Percentiles rank a stretch among this genome's conserved stretches.
Conservation (phyloP, 2,113 vertebrate species). For the Syngnathoides biaculeatus region DNA sequence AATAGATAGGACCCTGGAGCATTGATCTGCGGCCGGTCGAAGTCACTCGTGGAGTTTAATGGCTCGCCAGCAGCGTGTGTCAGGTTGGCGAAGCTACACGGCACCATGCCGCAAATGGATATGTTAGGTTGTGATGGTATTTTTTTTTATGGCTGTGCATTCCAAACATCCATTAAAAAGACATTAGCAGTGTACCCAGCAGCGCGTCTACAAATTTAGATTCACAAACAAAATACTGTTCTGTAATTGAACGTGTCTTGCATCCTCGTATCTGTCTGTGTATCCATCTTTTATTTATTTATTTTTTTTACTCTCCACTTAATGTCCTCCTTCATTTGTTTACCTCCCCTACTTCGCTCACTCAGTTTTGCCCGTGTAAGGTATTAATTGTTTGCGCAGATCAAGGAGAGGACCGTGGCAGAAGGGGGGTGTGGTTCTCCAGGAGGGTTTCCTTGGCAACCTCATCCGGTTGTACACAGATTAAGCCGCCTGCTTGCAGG, state of each 20-base stretch:
- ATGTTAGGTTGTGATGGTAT: conserved; percentile 35
- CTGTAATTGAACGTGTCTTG: conserved; percentile 48
- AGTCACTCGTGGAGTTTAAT: conserved; percentile 51
- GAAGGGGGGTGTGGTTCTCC: conserved; percentile 52
- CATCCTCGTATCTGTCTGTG: conserved; percentile 47
- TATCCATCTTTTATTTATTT: not conserved
- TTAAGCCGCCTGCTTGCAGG: conserved; percentile 54
- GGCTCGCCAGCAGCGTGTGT: conserved; percentile 36
- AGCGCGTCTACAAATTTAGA: conserved; percentile 36
- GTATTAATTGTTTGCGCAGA: conserved; percentile 74
- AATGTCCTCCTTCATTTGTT: not conserved
- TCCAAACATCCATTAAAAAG: conserved; percentile 62
- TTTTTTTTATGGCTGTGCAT: conserved; percentile 53
- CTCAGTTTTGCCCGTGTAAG: conserved; percentile 39
- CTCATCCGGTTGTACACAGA: conserved; percentile 74
- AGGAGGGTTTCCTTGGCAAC: conserved; percentile 75
- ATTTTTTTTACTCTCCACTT: conserved; percentile 12
- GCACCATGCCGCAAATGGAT: conserved; percentile 29
- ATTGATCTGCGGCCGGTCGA: conserved; percentile 50
- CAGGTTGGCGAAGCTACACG: conserved; percentile 20
- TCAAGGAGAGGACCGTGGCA: conserved; percentile 38
- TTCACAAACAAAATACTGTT: conserved; percentile 49
- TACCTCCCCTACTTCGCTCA: conserved; percentile 18
- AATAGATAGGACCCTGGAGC: conserved; percentile 58
- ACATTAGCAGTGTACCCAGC: conserved; percentile 38